phyloP scores from a whole-genome alignment of 2,888 invertebrate genomes.

The Rotaria socialis region DNA sequence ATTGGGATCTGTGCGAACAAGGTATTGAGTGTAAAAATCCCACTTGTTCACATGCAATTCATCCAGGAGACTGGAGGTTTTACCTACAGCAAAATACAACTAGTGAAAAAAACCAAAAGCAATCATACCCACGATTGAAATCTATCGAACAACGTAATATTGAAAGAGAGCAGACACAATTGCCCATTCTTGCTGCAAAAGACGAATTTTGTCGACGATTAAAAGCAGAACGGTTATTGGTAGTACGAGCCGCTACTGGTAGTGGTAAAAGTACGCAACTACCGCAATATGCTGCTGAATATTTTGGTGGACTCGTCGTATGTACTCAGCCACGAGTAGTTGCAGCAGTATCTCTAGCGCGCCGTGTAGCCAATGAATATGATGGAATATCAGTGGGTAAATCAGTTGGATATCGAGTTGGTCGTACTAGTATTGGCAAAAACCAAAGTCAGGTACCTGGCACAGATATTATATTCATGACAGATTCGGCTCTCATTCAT shows the following conservation, averaged over 20 bases:
- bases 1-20: not conserved
- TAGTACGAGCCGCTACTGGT: slow-evolving; percentile 76
- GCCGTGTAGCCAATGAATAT: slow-evolving; percentile 80
- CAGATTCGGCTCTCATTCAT: slow-evolving; percentile 85
- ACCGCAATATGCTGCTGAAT: slow-evolving; percentile 81
- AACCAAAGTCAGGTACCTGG: slow-evolving; percentile 69
- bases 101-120: not conserved
- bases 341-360: slow-evolving; percentile 77
- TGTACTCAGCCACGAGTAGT: slow-evolving; percentile 86
- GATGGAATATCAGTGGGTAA: slow-evolving; percentile 63
- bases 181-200: not conserved
- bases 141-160: not conserved
- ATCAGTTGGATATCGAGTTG: slow-evolving; percentile 70
- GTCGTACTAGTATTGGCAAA: slow-evolving; percentile 63
- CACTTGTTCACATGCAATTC: not conserved
- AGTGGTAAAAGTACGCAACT: slow-evolving; percentile 47
- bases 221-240: slow-evolving; percentile 81
- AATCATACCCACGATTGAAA: not conserved
- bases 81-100: not conserved
- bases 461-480: slow-evolving; percentile 64
- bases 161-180: not conserved
- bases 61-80: not conserved
- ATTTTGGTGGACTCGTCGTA: slow-evolving; percentile 77
- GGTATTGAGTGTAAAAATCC: not conserved
- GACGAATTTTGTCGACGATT: not conserved